Evolutionary conservation across 2,797 vertebrate genomes (phyloP).

Genomic region (Spondyliosoma cantharus): DNA sequence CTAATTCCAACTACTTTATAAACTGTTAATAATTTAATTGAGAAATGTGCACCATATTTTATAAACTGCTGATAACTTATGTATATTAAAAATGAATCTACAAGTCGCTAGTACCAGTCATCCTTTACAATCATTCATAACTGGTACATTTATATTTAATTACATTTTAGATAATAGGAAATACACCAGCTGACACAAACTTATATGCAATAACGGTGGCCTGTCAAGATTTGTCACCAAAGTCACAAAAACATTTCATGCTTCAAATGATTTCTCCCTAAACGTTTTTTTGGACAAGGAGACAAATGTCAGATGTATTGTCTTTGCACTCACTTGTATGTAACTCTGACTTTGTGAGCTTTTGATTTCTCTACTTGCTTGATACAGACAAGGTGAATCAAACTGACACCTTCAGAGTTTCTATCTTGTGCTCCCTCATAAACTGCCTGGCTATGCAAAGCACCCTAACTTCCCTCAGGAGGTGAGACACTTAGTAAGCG

Average conservation of each 20-base stretch:
- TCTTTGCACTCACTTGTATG: background rate
- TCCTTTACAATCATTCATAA: too few relatives aligned
- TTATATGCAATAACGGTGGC: background rate
- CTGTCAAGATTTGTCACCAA: background rate
- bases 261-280: background rate
- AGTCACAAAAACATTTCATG: background rate
- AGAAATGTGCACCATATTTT: background rate
- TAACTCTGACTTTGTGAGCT: slow-evolving; percentile 13
- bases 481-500: slow-evolving; percentile 13
- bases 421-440: background rate
- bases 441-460: slow-evolving; percentile 19
- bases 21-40: background rate
- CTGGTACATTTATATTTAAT: too few relatives aligned
- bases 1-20: background rate
- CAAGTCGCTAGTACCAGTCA: background rate
- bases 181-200: background rate
- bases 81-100: background rate
- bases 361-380: background rate
- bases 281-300: background rate
- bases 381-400: slow-evolving; percentile 11
- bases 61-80: background rate
- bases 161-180: too few relatives aligned
- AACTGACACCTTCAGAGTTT: background rate
- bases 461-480: background rate
- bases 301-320: background rate